Base-by-base conservation (phyloP, 2,113 vertebrate genomes). In the Aphelocoma coerulescens region DNA sequence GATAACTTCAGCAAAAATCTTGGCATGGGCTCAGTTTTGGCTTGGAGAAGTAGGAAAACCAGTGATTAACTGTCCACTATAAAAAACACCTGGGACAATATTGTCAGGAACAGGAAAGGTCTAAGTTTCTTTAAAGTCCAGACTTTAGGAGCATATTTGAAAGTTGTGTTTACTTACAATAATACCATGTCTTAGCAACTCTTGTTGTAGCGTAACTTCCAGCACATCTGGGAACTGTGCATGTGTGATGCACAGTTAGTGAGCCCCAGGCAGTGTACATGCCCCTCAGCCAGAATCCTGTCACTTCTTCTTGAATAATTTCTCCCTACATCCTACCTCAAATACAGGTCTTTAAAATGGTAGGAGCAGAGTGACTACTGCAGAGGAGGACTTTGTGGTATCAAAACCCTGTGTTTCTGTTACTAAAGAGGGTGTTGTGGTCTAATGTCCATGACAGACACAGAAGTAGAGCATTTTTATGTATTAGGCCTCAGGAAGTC, bases 201-300 rank as follows among this genome's bases (percentile, higher is more conserved):
- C 5, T 48, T 85, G 26, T 17, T 49, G 30, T 19, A 49, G 21
- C 39, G 35, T 1, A 51, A 23, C 33, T 62, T 62, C 61, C 35
- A 57, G 58, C 39, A 23, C 0, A 0, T 48, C 39, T 22, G 68
- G 33, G 63, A 33, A n/a, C 6, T 4, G 6, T 14, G 21, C 6
- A 8, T 32, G 28, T 30, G 35, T 27, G 49, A 33, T 49, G n/a
- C 41, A 37, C 26, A 24, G 11, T 32, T 52, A 62, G 54, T 27
- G 69, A 90, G 28, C n/a, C 39, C 46, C 51, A 61, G 54, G 44
- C 10, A 14, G 28, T 32, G n/a, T 28, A n/a, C 3, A 3, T 9
- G 58, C 24, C 21, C 24, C 33, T 69, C 44, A 73, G 35, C 13
- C 59, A 65, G 81, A 55, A 81, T 66, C 27, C 37, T 49, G 7